These are phyloP conservation scores for Babyrousa celebensis DNA, from an alignment of 2,797 vertebrate genomes.

Conservation along the genomic window DNA sequence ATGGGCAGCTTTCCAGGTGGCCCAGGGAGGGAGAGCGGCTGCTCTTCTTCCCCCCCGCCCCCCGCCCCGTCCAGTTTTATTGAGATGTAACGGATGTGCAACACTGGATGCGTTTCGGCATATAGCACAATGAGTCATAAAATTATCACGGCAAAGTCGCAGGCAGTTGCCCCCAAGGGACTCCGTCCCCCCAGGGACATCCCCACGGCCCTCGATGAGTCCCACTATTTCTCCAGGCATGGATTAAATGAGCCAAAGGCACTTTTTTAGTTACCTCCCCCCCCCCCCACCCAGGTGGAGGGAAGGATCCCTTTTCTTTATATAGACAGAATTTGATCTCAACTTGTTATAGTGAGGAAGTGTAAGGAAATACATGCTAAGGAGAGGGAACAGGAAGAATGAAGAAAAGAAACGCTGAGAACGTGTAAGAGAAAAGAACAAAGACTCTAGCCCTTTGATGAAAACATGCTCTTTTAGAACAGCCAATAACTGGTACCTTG, in stretches of 20 bases:
- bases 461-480: conserved; percentile 28
- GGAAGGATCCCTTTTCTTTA: conserved; percentile 4
- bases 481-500: neutral
- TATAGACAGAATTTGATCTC: neutral
- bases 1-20: neutral
- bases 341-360: neutral
- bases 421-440: neutral
- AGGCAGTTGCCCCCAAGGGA: neutral
- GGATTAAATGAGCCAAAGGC: neutral
- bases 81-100: neutral
- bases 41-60: neutral
- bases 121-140: fast-evolving
- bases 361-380: neutral
- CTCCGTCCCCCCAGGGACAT: neutral
- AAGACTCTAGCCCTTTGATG: conserved; percentile 42
- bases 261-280: neutral
- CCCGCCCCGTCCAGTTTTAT: neutral
- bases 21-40: fast-evolving
- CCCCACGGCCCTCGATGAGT: neutral
- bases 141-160: neutral
- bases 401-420: conserved; percentile 28
- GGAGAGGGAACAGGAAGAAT: neutral
- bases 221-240: neutral
- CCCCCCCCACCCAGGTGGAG: neutral
- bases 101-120: neutral